Evolutionary conservation across 1,140 invertebrate genomes (phyloP), one percentile per base, ranked within the genome.

Genomic region (Bombus ignitus): DNA sequence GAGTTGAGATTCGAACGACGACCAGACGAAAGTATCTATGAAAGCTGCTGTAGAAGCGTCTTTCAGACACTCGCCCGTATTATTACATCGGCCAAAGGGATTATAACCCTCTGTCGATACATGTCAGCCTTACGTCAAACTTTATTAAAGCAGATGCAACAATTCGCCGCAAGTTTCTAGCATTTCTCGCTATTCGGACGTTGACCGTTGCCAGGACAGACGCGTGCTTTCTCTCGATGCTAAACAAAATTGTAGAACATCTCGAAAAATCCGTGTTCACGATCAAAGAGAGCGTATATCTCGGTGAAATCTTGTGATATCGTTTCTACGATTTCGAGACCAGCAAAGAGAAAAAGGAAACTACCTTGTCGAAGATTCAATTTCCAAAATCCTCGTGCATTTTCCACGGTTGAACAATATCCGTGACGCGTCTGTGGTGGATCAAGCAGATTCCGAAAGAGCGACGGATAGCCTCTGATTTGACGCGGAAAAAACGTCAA

Each of bases 301-400:
- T 35, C 22, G 10, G 1, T 12, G 9, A 25, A 10, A 70, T 37
- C 68, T 18, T 22, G 4, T 1, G 9, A 25, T 25, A 70, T 70
- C 68, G 35, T 1, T 70, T 25, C 22, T 28, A 1, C 35, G 25
- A 28, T 25, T 71, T 13, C 12, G 3, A 22, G 68, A 70, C 28
- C 25, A 13, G 0, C 25, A 2, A 12, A 71, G 22, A n/a, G 1
- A 0, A 13, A 1, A 25, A 70, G 18, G 18, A 13, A 65, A 25
- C 18, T 22, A 70, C 25, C 1, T 71, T 3, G 1, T 42, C 12
- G 70, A 32, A 12, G 28, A 76, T 66, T 66, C 73, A 68, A 83
- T 76, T 83, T 47, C 44, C 4, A 78, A 78, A 78, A 83, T 57
- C 81, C 44, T 22, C 0, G n/a, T 22, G 39, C 53, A 13, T 32